Evolutionary conservation across 2,797 vertebrate genomes (phyloP), one percentile per base, ranked within the genome.

Genomic region (Pangasius larnaudii): DNA sequence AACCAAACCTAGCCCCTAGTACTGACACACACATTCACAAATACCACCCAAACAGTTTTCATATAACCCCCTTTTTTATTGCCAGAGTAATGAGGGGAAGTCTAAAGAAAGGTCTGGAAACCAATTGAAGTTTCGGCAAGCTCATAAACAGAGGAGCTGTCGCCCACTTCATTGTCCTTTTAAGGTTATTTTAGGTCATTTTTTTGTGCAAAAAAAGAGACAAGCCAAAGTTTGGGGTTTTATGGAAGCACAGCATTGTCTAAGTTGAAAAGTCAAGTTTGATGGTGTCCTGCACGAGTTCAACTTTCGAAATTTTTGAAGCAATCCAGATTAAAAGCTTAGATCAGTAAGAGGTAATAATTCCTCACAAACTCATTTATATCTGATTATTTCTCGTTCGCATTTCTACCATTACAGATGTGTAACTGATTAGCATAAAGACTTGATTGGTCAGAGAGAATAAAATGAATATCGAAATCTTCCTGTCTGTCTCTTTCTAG

Each of bases 391-490:
- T 56, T 79, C 77, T 78, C 16, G 0, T 56, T 58, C 24, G 14
- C 16, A 14, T 65, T 80, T 39, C 33, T 30, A n/a, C 36, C 22
- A 16, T 80, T 59, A 80, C 13, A 61, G 13, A 46, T 58, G 18
- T 80, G 51, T 88, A 63, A 61, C 49, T 87, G 33, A 79, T 87
- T 87, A 80, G 61, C 83, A 90, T 85, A 82, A 33, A 91, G 33
- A 94, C 92, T 95, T 97, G 96, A 97, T 96, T 96, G 96, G 94
- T 95, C 94, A 95, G 95, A 92, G 95, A 96, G 96, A 94, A 93
- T 65, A 82, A 18, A 3, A n/a, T 27, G 22, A 61, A 27, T 42
- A 61, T 81, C 49, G 8, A 65, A 82, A 30, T 49, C 39, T n/a
- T 65, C 58, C 80, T 63, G 58, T 49, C 51, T 42, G 7, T 69